Conservation (phyloP, 2,797 vertebrate species). For the Acridotheres tristis region DNA sequence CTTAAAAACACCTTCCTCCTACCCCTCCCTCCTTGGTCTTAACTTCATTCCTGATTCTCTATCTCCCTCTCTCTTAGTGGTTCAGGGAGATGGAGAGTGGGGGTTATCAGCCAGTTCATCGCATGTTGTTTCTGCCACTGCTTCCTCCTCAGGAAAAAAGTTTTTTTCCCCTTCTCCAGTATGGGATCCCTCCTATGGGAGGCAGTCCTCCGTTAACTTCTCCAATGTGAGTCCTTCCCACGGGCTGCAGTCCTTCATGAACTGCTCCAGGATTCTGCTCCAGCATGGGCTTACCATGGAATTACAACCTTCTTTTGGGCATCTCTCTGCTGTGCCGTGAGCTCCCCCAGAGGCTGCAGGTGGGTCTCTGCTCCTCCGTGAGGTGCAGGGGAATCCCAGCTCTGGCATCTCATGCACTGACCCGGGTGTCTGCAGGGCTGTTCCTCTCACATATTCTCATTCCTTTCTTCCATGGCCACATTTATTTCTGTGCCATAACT, state of each 20-base stretch:
- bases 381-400: neutral
- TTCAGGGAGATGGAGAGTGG: neutral
- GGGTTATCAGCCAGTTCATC: neutral
- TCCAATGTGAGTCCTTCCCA: neutral
- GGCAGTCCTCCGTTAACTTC: neutral
- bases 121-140: neutral
- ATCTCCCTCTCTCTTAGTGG: neutral
- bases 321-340: fast-evolving
- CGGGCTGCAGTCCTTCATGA: neutral
- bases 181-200: neutral
- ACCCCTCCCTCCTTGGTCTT: neutral
- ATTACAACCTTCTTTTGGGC: neutral
- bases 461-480: neutral
- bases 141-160: neutral
- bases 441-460: neutral
- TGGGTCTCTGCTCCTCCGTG: neutral
- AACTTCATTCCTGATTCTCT: neutral
- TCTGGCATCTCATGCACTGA: neutral
- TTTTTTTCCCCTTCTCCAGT: neutral
- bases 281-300: neutral
- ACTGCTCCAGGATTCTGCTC: neutral
- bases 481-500: neutral
- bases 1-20: neutral
- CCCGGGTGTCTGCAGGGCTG: neutral
- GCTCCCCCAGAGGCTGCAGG: neutral